Base-by-base conservation (phyloP, 2,797 vertebrate genomes). In the Sarcoramphus papa region DNA sequence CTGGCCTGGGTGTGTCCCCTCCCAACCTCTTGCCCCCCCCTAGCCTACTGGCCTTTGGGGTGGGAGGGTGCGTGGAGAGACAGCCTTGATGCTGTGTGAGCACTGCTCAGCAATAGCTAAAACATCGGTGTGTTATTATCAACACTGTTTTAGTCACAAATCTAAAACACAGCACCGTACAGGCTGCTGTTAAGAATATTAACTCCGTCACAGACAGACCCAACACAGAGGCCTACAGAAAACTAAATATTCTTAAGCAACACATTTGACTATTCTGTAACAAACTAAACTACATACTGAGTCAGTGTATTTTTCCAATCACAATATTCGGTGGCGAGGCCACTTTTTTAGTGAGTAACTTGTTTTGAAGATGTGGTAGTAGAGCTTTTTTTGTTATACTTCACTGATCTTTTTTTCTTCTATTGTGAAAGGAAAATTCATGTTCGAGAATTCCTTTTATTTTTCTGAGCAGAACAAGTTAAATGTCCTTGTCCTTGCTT, bases 281-380 rank as follows among this genome's bases (percentile, higher is more conserved):
- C 21, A 76, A 76, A 31, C 19, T 43, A 28, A 65, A 50, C 21
- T 31, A 51, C 8, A 15, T 21, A 40, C 12, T 14, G 54, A 50
- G 28, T 28, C 28, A 40, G 9, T 24, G 12, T 73, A 51, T 63
- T 90, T 76, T 87, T 73, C 12, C 65, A 77, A 33, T 47, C 30
- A n/a, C 18, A 50, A 9, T 40, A 22, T n/a, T n/a, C 0, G 3
- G 6, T 48, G 19, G 2, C 19, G 9, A 60, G 37, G 20, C 3
- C n/a, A 1, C 6, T 53, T 84, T 72, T 70, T n/a, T 20, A 63
- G 41, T 19, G 6, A 88, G 28, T 8, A 54, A 19, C 14, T 45
- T 67, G 20, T 78, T 92, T 64, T 60, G 33, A 75, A 78, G 14
- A 5, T 82, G 20, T 45, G 14, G 14, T 33, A 59, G 16, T 14